Conservation (phyloP, 2,797 vertebrate genomes). For the Hipposideros larvatus region DNA sequence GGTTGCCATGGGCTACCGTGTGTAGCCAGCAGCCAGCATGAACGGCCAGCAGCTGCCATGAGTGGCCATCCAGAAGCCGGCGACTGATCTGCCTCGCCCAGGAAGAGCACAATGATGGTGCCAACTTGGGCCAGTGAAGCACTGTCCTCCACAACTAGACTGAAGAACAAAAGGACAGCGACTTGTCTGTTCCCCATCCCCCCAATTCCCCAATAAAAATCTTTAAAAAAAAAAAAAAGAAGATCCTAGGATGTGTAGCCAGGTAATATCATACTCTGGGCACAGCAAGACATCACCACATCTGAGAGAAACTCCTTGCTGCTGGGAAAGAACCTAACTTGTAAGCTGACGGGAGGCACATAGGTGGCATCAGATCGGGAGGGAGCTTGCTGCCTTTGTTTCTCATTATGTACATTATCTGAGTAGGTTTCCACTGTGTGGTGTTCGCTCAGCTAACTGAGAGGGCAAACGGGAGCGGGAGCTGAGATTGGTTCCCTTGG, state of each 20-base stretch:
- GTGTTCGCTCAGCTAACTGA: constrained; percentile 10
- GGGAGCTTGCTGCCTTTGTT: constrained; percentile 50
- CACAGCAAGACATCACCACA: not conserved
- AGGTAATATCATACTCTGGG: not conserved
- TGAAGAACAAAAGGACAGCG: too few relatives aligned
- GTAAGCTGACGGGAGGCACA: constrained; percentile 20
- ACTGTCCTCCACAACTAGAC: too few relatives aligned
- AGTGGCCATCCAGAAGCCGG: too few relatives aligned
- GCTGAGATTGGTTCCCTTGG: constrained; percentile 31
- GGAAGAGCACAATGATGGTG: too few relatives aligned
- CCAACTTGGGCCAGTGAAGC: too few relatives aligned
- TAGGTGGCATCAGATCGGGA: not conserved
- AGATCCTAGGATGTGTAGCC: not conserved
- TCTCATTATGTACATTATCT: constrained; percentile 63
- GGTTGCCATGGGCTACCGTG: too few relatives aligned
- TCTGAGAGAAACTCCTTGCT: constrained; percentile 44
- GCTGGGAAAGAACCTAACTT: constrained; percentile 26
- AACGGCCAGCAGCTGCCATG: too few relatives aligned
- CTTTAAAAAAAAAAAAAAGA: not conserved
- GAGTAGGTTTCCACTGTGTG: constrained; percentile 52
- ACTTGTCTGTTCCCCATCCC: too few relatives aligned
- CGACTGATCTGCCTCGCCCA: too few relatives aligned
- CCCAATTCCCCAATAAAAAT: too few relatives aligned
- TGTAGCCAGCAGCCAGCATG: too few relatives aligned
- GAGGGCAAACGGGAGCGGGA: constrained; percentile 29